Evolutionary conservation across 2,113 vertebrate species (phyloP), one percentile per base, ranked within the genome.

Genomic region (Mesoclemmys tuberculata): DNA sequence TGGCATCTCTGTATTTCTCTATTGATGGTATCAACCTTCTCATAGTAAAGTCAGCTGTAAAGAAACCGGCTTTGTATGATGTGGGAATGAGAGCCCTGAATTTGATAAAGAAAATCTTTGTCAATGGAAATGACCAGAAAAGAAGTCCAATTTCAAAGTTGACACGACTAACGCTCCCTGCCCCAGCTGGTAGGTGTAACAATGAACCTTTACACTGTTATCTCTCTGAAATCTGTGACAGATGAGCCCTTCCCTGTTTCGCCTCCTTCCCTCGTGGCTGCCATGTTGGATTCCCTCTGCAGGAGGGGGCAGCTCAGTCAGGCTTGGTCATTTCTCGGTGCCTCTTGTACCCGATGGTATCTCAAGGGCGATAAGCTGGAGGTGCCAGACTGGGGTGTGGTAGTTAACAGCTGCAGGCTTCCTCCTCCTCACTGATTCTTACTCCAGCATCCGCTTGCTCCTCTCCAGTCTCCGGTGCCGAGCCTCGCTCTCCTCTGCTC

Each of bases 71-170:
- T 91, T 74, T 0, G 0, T 38, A 52, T 94, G 44, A 10, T 88
- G 80, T 78, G 92, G 22, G 48, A 89, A 85, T 52, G 80, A 97
- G 75, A 41, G 6, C 8, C 38, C 19, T 12, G 84, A 95, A 90
- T 93, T 95, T 90, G 96, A 96, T 96, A 92, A 82, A 89, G 77
- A 52, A 79, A 91, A 92, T 80, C 48, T 79, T 94, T 94, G 94
- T 89, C 92, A 90, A 96, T 95, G 85, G 89, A 92, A 80, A 86
- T 90, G 38, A 41, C 95, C 95, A 95, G 94, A 96, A 95, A 80
- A 86, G 79, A 94, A 93, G 92, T 54, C 0, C 1, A 3, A 0
- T 84, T 92, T 81, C 86, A 80, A 35, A 84, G 92, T 1, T 41
- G n/a, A n/a, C 90, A 90, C 93, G 87, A 87, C 95, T 97, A 80